Percentiles rank a stretch among this genome's conserved stretches.
These are phyloP conservation scores for Aphelenchoides fujianensis DNA, from an alignment of 1,140 invertebrate genomes.

Conservation along the genomic window DNA sequence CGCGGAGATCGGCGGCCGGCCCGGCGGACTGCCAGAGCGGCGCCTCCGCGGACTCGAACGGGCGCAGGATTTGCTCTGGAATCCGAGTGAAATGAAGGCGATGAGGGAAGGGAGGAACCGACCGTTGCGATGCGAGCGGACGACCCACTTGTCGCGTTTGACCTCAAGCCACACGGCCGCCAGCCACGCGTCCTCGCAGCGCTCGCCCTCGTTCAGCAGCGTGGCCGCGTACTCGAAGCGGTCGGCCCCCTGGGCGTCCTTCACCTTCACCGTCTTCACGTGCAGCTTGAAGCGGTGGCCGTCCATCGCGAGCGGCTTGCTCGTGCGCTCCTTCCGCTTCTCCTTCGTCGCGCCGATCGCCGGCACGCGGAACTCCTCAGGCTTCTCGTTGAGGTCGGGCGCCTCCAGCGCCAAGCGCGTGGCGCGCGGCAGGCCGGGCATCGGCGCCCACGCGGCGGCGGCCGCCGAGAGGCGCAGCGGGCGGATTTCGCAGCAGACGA, in stretches of 20 bases:
- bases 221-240: not conserved
- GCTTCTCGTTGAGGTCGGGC: not conserved
- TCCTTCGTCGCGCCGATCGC: not conserved
- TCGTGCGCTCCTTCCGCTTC: not conserved
- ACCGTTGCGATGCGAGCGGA: not conserved
- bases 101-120: no score
- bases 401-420: not conserved
- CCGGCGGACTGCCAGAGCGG: not conserved
- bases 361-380: not conserved
- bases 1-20: not conserved
- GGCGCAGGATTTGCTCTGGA: not conserved
- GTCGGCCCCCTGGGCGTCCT: not conserved
- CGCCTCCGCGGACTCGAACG: not conserved
- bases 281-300: not conserved
- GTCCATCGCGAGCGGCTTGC: not conserved
- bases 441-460: not conserved
- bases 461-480: not conserved
- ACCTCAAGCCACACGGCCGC: not conserved
- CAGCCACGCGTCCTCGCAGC: not conserved
- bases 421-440: not conserved
- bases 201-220: not conserved
- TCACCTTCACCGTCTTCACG: not conserved
- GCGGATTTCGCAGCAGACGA: not conserved
- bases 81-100: not conserved
- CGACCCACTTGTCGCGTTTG: not conserved